A percentile compares a stretch with the other conserved stretches of the same genome.
Conservation (phyloP, 2,888 invertebrate genomes). For the Oconnorella tubifera region DNA sequence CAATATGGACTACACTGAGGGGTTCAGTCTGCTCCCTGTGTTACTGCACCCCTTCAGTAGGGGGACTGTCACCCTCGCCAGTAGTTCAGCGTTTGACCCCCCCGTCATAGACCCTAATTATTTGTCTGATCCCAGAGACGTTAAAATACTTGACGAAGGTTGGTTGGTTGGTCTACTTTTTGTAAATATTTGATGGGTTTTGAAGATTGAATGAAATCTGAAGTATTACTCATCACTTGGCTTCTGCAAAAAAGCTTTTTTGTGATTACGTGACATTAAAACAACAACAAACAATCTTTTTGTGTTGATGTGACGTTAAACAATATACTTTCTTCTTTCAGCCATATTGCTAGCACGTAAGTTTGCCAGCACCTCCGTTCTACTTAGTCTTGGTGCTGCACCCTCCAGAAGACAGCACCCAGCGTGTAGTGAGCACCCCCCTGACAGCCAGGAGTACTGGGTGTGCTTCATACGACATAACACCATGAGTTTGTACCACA, state of each 20-base stretch:
- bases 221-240: no score
- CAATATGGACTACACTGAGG: constrained; percentile 27
- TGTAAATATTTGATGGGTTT: no score
- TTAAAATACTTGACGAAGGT: constrained; percentile 75
- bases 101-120: constrained; percentile 86
- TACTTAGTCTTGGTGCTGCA: constrained; percentile 24
- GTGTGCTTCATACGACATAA: constrained; percentile 32
- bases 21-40: constrained; percentile 60
- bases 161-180: no score
- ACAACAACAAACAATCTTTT: no score
- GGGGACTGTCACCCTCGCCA: constrained; percentile 72
- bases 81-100: constrained; percentile 69
- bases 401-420: constrained; percentile 26
- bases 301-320: no score
- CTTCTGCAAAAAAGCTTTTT: no score
- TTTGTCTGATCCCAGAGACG: constrained; percentile 64
- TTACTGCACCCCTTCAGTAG: constrained; percentile 72
- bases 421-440: constrained; percentile 24
- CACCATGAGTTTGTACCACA: constrained; percentile 62
- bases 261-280: no score
- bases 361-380: constrained; percentile 21
- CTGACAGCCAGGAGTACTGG: constrained; percentile 34
- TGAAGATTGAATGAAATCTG: no score
- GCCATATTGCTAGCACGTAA: constrained; percentile 20
- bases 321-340: no score